A percentile compares a stretch with the other conserved stretches of the same genome.
phyloP scores from a whole-genome alignment of 2,113 vertebrate species.

The Callipepla californica region DNA sequence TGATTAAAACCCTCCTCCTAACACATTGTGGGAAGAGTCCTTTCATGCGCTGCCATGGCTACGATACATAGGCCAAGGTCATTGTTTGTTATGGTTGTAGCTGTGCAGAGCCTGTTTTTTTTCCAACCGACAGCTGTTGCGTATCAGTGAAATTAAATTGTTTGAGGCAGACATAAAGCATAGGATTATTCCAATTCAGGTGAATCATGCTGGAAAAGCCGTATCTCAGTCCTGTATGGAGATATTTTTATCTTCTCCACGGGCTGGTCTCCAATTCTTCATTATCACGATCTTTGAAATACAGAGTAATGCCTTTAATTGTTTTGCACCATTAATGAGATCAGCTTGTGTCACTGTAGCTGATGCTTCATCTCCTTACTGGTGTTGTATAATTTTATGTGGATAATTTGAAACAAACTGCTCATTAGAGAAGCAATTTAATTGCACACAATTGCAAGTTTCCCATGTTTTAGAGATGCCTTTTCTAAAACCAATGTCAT shows the following conservation, averaged over 20 bases:
- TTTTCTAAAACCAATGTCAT: slow-evolving; percentile 22
- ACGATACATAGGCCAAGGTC: slow-evolving; percentile 61
- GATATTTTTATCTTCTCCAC: background rate
- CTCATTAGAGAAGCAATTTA: background rate
- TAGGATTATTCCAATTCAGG: slow-evolving; percentile 41
- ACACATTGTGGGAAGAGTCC: slow-evolving; percentile 19
- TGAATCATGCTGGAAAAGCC: background rate
- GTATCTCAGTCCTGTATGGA: background rate
- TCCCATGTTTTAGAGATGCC: background rate
- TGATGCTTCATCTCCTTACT: background rate
- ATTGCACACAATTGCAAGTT: background rate
- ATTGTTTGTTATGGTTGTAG: slow-evolving; percentile 53
- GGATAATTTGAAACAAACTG: background rate
- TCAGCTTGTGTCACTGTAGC: background rate
- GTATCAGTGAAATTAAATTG: slow-evolving; percentile 39
- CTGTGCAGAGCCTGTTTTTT: background rate
- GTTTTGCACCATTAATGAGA: background rate
- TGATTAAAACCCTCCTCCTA: background rate
- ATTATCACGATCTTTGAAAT: background rate
- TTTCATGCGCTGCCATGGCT: slow-evolving; percentile 60
- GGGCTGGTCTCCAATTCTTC: background rate
- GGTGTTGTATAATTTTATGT: background rate
- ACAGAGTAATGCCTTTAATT: background rate
- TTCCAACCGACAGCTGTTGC: background rate
- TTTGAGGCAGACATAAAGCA: background rate